Base-by-base conservation (phyloP, 2,888 invertebrate species). In the Apamea crenata region DNA sequence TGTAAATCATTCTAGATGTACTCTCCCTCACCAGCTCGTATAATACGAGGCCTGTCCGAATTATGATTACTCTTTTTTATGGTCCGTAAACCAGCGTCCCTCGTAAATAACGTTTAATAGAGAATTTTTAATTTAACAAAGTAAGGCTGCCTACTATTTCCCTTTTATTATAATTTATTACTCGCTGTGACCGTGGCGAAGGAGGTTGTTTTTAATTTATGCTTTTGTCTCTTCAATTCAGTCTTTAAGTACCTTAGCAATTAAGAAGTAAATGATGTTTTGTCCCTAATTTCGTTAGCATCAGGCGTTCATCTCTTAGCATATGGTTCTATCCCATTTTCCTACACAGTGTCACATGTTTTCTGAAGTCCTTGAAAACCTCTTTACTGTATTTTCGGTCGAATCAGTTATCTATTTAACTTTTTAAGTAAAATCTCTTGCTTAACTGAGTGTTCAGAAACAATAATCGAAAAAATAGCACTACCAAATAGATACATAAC, bases 71-170 rank as follows among this genome's bases (percentile, higher is more conserved):
- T 86, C 69, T 68, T 68, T 66, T 83, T 88, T 81, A 90, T 79
- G 82, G 59, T 25, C 59, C 82, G 81, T 87, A 87, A 89, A 86
- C 66, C 78, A 77, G 66, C 56, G 70, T 61, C 70, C 69, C 74
- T 89, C 90, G 88, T 88, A 88, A 88, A 90, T 88, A 89, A 74
- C 68, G 44, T 79, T 88, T 83, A 88, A 88, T 88, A 82, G 77
- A 82, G 77, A 78, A 80, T 87, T 87, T 89, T 89, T 86, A 90
- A 89, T 85, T 85, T 90, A 83, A 90, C 81, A 80, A 80, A 85
- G 83, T 85, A 82, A 76, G 53, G 67, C 70, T 70, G 61, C 32
- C 32, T 72, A 87, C 85, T 80, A 80, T 85, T 84, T 72, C 66
- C 50, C 16, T 65, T 73, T 85, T 85, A 81, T 81, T 87, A 73